Percentiles rank a stretch among this genome's conserved stretches.
These are phyloP conservation scores for Parazoanthus darwini DNA, from an alignment of 92 coral and sea anemone species.

Conservation along the genomic window DNA sequence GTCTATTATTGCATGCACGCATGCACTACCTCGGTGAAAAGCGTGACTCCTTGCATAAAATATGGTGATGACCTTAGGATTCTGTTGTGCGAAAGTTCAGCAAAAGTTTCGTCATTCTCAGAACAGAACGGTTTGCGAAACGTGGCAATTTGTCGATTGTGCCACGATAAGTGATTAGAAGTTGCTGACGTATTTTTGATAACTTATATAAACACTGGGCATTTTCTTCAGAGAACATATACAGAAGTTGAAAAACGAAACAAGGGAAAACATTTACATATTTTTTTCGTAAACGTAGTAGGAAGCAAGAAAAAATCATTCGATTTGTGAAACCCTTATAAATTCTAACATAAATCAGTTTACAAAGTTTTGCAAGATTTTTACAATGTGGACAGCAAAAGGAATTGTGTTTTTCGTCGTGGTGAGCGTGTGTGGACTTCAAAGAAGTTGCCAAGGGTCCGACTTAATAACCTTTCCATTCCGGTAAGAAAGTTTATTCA, in stretches of 20 bases:
- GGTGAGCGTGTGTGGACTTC: conserved; percentile 8
- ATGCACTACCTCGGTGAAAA: background rate
- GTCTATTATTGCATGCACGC: background rate
- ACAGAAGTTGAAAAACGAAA: background rate
- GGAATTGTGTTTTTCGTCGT: background rate
- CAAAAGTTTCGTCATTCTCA: conserved; percentile 19
- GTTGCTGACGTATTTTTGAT: background rate
- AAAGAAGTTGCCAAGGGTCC: conserved; percentile 1
- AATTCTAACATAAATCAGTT: background rate
- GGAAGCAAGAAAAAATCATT: background rate
- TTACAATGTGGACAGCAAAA: conserved; percentile 12
- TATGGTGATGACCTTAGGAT: background rate
- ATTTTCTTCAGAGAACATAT: background rate
- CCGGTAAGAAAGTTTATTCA: background rate
- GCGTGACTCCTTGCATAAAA: conserved; percentile 22
- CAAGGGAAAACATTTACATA: background rate
- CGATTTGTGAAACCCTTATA: background rate
- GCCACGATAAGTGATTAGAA: background rate
- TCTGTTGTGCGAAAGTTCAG: background rate
- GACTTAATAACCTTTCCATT: conserved; percentile 18
- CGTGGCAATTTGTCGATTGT: background rate
- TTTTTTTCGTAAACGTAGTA: background rate
- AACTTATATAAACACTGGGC: background rate
- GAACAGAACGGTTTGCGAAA: background rate
- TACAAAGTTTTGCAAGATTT: background rate